Conservation (phyloP, 1,140 invertebrate genomes). For the Drosophila takahashii region DNA sequence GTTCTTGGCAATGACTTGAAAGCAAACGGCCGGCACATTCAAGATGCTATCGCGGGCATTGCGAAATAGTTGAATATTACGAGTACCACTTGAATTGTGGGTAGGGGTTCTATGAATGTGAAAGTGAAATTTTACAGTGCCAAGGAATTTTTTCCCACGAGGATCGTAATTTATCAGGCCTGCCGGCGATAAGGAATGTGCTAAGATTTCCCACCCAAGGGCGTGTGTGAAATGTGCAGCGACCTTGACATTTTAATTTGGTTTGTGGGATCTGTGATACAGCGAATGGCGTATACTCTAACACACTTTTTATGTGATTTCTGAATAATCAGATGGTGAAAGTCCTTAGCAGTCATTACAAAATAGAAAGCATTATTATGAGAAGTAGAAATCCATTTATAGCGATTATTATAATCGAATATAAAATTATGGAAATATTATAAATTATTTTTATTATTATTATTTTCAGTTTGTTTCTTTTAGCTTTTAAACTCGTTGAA, state of each 20-base stretch:
- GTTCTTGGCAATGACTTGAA: slow-evolving; percentile 15
- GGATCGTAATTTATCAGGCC: slow-evolving; percentile 32
- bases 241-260: slow-evolving; percentile 51
- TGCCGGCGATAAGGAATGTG: slow-evolving; percentile 26
- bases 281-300: slow-evolving; percentile 11
- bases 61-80: slow-evolving; percentile 27
- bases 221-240: slow-evolving; percentile 3
- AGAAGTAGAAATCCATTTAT: no score
- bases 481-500: not conserved
- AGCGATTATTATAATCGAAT: no score
- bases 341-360: no score
- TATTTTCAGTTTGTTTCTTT: no score
- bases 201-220: slow-evolving; percentile 11
- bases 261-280: not conserved
- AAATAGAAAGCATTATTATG: no score
- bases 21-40: slow-evolving; percentile 16
- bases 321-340: no score
- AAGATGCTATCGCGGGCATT: slow-evolving; percentile 47
- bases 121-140: slow-evolving; percentile 1
- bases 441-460: no score
- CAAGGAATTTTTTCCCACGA: slow-evolving; percentile 22
- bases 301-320: not conserved
- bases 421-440: no score
- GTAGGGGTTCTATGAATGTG: slow-evolving; percentile 1
- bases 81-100: slow-evolving; percentile 13